Evolutionary conservation across 2,888 invertebrate genomes (phyloP), one percentile per base, ranked within the genome.

Genomic region (Rotaria magnacalcarata): DNA sequence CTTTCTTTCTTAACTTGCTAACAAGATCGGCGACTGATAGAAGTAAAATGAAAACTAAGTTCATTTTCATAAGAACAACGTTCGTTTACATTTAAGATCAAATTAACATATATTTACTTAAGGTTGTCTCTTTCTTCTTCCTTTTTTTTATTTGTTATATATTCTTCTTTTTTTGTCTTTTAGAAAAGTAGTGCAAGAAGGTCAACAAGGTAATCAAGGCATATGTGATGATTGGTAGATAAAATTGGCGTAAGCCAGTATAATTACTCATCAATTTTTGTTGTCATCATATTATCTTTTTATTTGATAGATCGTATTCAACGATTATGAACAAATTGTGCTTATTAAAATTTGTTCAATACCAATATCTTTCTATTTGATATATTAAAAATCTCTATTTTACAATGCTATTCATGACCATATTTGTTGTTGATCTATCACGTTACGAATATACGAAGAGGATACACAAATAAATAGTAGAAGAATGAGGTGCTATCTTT

Each of bases 41-140:
- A 99, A 99, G 91, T 96, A 97, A 52, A 99, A 98, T 91, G 99
- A 99, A 91, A 94, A 97, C 88, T 95, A 97, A 47, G 84, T 86
- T 60, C 85, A 86, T 41, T 74, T 85, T 4, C 74, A 75, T 80
- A 43, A 56, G 16, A 47, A 80, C 85, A 85, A 85, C 60, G 41
- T 54, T 47, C 47, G 56, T 14, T 41, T 85, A 43, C 85, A 75
- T 52, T 84, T 54, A 52, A 75, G 47, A 43, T 34, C 74, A 67
- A 84, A 86, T 52, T 84, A 43, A 14, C 75, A 11, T 43, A 43
- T 24, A 19, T 41, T 34, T 67, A n/a, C 27, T 80, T n/a, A 47
- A 47, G 50, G 4, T 16, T 54, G 8, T 74, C 34, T 16, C 27
- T 58, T n/a, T 84, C 50, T 50, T 50, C 50, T 67, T 75, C 34